Evolutionary conservation across 1,140 invertebrate genomes (phyloP).

Genomic region (Cephus cinctus): DNA sequence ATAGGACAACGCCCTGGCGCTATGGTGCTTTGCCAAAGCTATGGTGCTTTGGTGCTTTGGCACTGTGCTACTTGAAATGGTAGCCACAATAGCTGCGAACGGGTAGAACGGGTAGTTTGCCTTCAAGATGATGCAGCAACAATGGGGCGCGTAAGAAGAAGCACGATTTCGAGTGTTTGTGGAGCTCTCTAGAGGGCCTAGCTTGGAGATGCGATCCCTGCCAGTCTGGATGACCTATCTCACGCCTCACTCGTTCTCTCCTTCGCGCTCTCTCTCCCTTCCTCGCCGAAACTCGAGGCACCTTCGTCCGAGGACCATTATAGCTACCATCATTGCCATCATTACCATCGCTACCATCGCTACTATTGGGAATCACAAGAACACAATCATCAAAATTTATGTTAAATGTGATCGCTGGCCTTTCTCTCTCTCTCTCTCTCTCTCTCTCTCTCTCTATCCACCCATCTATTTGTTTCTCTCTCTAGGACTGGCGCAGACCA

Average conservation of each 20-base stretch:
- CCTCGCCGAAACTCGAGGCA: slow-evolving; percentile 19
- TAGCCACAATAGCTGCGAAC: too few relatives aligned
- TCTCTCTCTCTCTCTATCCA: slow-evolving; percentile 6
- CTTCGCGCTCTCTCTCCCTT: slow-evolving; percentile 12
- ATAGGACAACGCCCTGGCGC: too few relatives aligned
- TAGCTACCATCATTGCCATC: too few relatives aligned
- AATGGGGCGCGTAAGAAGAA: slow-evolving; percentile 37
- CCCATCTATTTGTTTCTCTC: neutral
- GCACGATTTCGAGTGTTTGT: slow-evolving; percentile 52
- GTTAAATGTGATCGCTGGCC: neutral
- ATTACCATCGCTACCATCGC: too few relatives aligned
- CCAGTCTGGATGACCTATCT: slow-evolving; percentile 46
- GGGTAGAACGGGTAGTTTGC: too few relatives aligned
- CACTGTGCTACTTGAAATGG: too few relatives aligned
- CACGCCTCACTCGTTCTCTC: slow-evolving; percentile 33
- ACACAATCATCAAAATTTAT: neutral
- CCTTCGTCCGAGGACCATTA: too few relatives aligned
- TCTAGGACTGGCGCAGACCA: neutral
- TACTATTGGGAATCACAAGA: neutral
- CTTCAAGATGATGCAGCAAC: slow-evolving; percentile 51
- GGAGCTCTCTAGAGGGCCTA: slow-evolving; percentile 47
- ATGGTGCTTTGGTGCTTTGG: too few relatives aligned
- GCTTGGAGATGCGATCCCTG: slow-evolving; percentile 29
- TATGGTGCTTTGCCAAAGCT: too few relatives aligned
- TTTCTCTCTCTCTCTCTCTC: slow-evolving; percentile 15